Conservation (phyloP, 2,888 invertebrate genomes). For the Eilema depressum region DNA sequence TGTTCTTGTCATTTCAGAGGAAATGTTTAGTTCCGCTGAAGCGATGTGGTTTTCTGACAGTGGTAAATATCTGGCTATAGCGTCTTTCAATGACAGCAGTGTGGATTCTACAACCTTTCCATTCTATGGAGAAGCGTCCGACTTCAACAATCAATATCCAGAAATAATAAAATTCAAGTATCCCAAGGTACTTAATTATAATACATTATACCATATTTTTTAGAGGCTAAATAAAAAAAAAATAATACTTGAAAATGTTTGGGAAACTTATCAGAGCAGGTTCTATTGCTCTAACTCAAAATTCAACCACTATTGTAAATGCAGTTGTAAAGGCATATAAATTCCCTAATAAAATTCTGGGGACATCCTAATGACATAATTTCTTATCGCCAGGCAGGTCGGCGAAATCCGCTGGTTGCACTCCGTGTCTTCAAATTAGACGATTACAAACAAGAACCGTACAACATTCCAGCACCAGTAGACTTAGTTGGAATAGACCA, state of each 20-base stretch:
- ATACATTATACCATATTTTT: not conserved
- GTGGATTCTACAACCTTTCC: conserved; percentile 89
- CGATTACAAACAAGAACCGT: conserved; percentile 63
- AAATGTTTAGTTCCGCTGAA: conserved; percentile 90
- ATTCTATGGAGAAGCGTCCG: conserved; percentile 89
- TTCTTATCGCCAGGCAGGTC: conserved; percentile 87
- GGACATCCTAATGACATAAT: not conserved
- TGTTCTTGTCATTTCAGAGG: conserved; percentile 86
- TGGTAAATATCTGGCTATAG: conserved; percentile 90
- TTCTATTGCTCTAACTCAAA: too few species aligned
- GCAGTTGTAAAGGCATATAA: too few species aligned
- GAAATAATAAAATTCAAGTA: conserved; percentile 89
- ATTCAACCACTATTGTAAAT: not conserved
- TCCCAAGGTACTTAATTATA: conserved; percentile 89
- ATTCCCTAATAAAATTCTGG: too few species aligned
- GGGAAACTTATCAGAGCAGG: too few species aligned
- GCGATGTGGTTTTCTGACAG: conserved; percentile 94
- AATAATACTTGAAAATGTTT: too few species aligned
- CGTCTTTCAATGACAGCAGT: conserved; percentile 90
- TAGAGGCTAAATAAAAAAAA: too few species aligned
- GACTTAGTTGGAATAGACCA: conserved; percentile 87
- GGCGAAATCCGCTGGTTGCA: conserved; percentile 90
- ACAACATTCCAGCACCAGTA: conserved; percentile 83
- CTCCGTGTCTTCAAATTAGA: conserved; percentile 88
- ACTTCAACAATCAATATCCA: conserved; percentile 89